Conservation (phyloP, 2,888 invertebrate genomes). For the Ectobius pallidus region DNA sequence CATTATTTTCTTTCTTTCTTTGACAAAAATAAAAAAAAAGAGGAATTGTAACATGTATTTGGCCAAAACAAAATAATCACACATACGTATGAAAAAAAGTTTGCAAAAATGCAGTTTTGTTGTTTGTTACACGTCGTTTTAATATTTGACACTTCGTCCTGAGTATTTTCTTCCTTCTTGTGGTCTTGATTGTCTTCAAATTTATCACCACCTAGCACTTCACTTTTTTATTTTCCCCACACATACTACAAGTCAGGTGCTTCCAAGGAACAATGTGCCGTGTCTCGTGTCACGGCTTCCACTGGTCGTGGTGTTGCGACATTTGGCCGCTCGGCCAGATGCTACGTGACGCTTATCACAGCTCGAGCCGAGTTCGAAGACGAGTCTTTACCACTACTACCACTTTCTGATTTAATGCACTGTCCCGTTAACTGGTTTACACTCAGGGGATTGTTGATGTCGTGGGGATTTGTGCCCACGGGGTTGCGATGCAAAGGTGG, state of each 20-base stretch:
- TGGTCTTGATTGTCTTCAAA: constrained; percentile 43
- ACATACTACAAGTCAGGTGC: constrained; percentile 15
- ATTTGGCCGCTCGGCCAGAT: constrained; percentile 24
- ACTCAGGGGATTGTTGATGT: constrained; percentile 90
- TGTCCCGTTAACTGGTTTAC: constrained; percentile 88
- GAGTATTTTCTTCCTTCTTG: constrained; percentile 55
- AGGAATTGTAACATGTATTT: constrained; percentile 31
- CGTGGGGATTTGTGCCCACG: constrained; percentile 89
- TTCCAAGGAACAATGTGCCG: constrained; percentile 28
- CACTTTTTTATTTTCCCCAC: constrained; percentile 6
- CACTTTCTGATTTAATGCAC: constrained; percentile 55
- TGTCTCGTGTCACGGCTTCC: constrained; percentile 19
- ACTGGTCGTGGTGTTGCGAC: constrained; percentile 1
- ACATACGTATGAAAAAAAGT: constrained; percentile 35
- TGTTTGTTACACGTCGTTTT: constrained; percentile 22
- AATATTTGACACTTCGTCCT: constrained; percentile 53
- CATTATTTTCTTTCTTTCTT: constrained; percentile 30
- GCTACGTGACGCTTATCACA: constrained; percentile 58
- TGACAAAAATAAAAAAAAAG: constrained; percentile 16
- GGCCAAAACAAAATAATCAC: constrained; percentile 37
- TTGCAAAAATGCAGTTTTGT: constrained; percentile 36
- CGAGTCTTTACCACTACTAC: constrained; percentile 40
- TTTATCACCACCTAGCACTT: constrained; percentile 30
- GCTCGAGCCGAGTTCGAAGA: constrained; percentile 45
- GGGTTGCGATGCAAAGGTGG: constrained; percentile 70